A percentile compares a stretch with the other conserved stretches of the same genome.
Conservation (phyloP, 2,797 vertebrate genomes). For the Sebastolobus altivelis region DNA sequence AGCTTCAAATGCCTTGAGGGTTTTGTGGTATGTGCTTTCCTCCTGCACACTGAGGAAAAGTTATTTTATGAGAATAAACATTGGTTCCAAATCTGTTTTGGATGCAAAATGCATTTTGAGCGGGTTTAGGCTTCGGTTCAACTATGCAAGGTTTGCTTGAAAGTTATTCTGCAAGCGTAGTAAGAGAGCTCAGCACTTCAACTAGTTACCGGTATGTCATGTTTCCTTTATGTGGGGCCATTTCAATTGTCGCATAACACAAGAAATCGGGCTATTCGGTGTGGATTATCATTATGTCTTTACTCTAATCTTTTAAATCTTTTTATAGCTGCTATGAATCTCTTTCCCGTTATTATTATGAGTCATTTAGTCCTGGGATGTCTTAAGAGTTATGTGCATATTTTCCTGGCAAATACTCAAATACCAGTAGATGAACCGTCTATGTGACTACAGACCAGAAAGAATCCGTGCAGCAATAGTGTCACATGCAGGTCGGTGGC, state of each 20-base stretch:
- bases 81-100: slow-evolving; percentile 63
- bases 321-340: neutral
- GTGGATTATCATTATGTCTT: neutral
- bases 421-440: neutral
- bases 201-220: slow-evolving; percentile 7
- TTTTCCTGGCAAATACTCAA: neutral
- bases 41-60: slow-evolving; percentile 32
- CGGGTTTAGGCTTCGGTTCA: slow-evolving; percentile 53
- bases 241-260: slow-evolving; percentile 3
- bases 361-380: neutral
- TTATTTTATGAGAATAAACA: slow-evolving; percentile 57
- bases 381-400: neutral
- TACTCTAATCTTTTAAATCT: neutral
- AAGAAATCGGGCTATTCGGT: neutral
- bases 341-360: neutral
- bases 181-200: slow-evolving; percentile 12
- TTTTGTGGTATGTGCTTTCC: slow-evolving; percentile 48
- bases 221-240: neutral
- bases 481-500: slow-evolving; percentile 52
- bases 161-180: slow-evolving; percentile 26
- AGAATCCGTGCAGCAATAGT: slow-evolving; percentile 31
- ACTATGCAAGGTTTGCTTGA: slow-evolving; percentile 37
- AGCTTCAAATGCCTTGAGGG: slow-evolving; percentile 45
- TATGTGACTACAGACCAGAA: slow-evolving; percentile 27
- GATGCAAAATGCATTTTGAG: slow-evolving; percentile 48